Evolutionary conservation across 2,113 vertebrate genomes (phyloP).

Genomic region (Neolamprologus longior): DNA sequence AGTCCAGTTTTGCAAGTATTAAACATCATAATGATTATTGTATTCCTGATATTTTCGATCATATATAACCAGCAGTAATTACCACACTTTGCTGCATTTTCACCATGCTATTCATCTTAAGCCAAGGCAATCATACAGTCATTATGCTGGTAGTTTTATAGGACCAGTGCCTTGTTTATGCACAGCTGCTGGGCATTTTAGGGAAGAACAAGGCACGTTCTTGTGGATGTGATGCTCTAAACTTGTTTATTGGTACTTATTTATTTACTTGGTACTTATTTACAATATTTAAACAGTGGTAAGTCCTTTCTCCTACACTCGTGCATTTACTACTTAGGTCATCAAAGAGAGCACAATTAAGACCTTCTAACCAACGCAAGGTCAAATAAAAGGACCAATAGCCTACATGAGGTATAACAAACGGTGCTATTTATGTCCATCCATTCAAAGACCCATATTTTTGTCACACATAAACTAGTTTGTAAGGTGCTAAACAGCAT

Average conservation of each 20-base stretch:
- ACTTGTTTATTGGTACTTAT: neutral
- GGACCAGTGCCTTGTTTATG: neutral
- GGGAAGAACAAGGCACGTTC: neutral
- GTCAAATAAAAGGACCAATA: neutral
- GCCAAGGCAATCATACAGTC: neutral
- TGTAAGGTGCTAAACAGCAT: neutral
- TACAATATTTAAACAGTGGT: neutral
- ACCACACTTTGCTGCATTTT: neutral
- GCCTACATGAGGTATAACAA: neutral
- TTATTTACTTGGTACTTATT: too few relatives aligned
- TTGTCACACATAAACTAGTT: neutral
- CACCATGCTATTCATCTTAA: neutral
- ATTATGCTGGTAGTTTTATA: neutral
- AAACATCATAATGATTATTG: neutral
- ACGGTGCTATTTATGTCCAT: neutral
- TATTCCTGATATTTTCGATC: neutral
- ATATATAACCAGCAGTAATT: neutral
- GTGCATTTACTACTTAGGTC: neutral
- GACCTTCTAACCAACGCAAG: neutral
- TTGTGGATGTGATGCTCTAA: neutral
- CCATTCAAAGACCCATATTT: neutral
- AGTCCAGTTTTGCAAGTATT: neutral
- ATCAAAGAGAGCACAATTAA: neutral
- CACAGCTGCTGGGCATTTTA: neutral
- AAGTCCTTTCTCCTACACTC: neutral